Conservation (phyloP, 2,113 vertebrate species). For the Bujurquina vittata region DNA sequence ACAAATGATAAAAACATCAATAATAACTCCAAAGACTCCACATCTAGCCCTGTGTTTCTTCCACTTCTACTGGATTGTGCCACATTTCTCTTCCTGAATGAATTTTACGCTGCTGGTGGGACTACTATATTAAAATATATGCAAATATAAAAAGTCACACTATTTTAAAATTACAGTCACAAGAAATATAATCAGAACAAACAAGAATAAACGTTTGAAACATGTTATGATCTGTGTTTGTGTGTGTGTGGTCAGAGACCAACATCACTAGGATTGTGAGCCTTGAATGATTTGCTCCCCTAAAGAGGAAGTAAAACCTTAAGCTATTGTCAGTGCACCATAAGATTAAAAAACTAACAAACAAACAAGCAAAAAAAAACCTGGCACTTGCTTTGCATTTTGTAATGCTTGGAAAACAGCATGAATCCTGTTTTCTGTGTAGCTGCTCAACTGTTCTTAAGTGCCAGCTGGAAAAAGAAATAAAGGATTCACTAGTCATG, state of each 20-base stretch:
- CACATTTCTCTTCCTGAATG: neutral
- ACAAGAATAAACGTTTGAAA: neutral
- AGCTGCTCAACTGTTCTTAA: neutral
- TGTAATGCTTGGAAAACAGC: neutral
- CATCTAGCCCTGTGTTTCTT: neutral
- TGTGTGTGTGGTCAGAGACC: too few relatives aligned
- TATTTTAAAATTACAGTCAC: neutral
- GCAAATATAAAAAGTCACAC: neutral
- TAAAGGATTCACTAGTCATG: neutral
- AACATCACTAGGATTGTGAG: neutral
- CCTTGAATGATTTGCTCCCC: neutral
- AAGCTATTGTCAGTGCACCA: neutral
- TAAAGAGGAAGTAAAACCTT: conserved; percentile 1
- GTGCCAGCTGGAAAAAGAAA: neutral
- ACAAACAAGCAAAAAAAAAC: too few relatives aligned
- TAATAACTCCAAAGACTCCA: neutral
- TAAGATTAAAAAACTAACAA: too few relatives aligned
- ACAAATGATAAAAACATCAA: neutral
- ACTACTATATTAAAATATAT: too few relatives aligned
- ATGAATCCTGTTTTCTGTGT: neutral
- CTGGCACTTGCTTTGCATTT: neutral
- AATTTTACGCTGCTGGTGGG: neutral
- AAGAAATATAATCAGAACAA: neutral
- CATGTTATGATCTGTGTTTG: too few relatives aligned
- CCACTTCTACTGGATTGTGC: neutral